Evolutionary conservation across 2,888 invertebrate genomes (phyloP), one percentile per base, ranked within the genome.

Genomic region (Meta bourneti): DNA sequence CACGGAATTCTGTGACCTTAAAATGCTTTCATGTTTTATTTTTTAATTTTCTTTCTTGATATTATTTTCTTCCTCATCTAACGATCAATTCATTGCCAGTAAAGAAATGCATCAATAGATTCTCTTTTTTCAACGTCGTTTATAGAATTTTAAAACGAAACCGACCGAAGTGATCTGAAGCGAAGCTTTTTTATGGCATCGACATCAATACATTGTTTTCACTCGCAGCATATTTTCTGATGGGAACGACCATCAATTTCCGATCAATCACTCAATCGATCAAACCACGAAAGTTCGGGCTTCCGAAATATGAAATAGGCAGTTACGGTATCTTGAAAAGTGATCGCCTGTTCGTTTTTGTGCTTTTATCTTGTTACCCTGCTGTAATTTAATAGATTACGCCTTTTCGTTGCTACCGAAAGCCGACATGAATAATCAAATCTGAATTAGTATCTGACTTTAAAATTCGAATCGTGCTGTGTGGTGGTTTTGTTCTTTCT

Each of bases 1-100:
- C 84, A 84, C 84, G 84, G 74, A 84, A 20, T 54, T 54, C 54
- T 72, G 51, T 84, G 84, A 84, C 84, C 84, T 84, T 72, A 34
- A 84, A 74, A 75, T 61, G 54, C 61, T 61, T 61, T 61, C 61
- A 7, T 61, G 11, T 61, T 61, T 61, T 61, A 16, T 9, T 61
- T n/a, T 34, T 34, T 34, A 34, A 34, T 34, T 34, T 34, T 34
- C 4, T 9, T 61, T 13, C 61, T 61, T 13, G 61, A 1, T 61
- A 61, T 6, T 61, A 61, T 61, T 61, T 61, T 61, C 61, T 5
- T 16, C 11, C 61, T 61, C 61, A 34, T 34, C 13, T 61, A 61
- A 61, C 61, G 61, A 61, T 8, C 9, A 61, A 8, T 34, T 34
- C 34, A 34, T 34, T 34, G 34, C 34, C 34, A 34, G 34, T 34